These are phyloP conservation scores for Phyllotis vaccarum DNA, from an alignment of 2,797 vertebrate genomes.

Conservation along the genomic window DNA sequence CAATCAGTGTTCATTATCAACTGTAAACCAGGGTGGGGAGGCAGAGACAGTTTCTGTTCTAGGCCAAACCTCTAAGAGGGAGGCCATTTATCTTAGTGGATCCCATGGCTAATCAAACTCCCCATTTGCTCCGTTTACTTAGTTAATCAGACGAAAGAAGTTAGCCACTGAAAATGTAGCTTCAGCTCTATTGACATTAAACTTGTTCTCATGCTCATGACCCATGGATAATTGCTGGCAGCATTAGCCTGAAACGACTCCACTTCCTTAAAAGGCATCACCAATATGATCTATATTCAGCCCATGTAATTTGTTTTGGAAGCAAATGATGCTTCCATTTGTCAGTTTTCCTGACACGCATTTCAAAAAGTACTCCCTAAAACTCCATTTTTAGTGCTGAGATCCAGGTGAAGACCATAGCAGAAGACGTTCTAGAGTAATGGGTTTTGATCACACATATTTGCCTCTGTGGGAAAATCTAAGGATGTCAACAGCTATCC, in stretches of 20 bases:
- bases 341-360: neutral
- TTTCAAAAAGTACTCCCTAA: neutral
- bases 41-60: neutral
- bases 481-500: too few species aligned
- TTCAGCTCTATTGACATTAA: conserved; percentile 16
- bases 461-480: neutral
- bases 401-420: neutral
- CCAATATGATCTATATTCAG: neutral
- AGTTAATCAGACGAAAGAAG: conserved; percentile 62
- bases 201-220: neutral
- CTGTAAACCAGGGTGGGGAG: neutral
- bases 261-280: neutral
- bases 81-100: conserved; percentile 37
- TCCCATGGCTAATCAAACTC: conserved; percentile 29
- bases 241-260: neutral
- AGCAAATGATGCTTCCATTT: neutral
- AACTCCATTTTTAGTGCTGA: neutral
- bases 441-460: too few species aligned
- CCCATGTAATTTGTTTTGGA: neutral
- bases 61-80: neutral
- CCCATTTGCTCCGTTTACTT: conserved; percentile 53
- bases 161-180: conserved; percentile 17
- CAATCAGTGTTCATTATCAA: conserved; percentile 2
- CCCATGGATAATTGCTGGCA: neutral
- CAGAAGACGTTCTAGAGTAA: neutral